Evolutionary conservation across 2,797 vertebrate genomes (phyloP).

Genomic region (Chromobotia macracanthus): DNA sequence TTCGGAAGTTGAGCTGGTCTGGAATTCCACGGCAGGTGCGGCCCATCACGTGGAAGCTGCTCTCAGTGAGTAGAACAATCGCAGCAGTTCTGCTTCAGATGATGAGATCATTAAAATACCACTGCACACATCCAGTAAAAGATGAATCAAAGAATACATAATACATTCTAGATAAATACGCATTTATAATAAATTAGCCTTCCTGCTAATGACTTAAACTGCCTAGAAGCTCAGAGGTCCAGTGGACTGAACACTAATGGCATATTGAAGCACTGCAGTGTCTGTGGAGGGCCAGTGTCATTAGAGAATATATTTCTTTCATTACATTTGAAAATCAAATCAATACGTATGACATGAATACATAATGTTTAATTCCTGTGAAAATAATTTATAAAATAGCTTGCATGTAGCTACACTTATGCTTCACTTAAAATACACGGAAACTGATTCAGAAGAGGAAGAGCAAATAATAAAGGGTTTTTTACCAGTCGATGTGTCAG

Average conservation of each 20-base stretch:
- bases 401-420: too few species aligned
- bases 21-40: slow-evolving; percentile 91
- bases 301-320: background rate
- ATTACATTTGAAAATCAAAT: background rate
- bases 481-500: too few species aligned
- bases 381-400: too few species aligned
- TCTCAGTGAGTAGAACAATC: slow-evolving; percentile 85
- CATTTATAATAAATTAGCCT: slow-evolving; percentile 46
- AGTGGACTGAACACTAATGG: slow-evolving; percentile 8
- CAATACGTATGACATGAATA: background rate
- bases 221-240: slow-evolving; percentile 30
- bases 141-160: slow-evolving; percentile 40
- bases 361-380: too few species aligned
- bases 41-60: slow-evolving; percentile 93
- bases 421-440: too few species aligned
- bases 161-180: slow-evolving; percentile 45
- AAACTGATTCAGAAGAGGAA: too few species aligned
- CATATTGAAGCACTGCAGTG: background rate
- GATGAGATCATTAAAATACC: slow-evolving; percentile 19
- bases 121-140: slow-evolving; percentile 25
- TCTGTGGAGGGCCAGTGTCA: background rate
- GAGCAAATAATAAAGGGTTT: too few species aligned
- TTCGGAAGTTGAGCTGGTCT: slow-evolving; percentile 94
- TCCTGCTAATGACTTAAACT: slow-evolving; percentile 30
- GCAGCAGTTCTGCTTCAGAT: background rate